Percentiles rank a stretch among this genome's conserved stretches.
These are phyloP conservation scores for Antheraea assamensis DNA, from an alignment of 2,888 invertebrate genomes.

Conservation along the genomic window DNA sequence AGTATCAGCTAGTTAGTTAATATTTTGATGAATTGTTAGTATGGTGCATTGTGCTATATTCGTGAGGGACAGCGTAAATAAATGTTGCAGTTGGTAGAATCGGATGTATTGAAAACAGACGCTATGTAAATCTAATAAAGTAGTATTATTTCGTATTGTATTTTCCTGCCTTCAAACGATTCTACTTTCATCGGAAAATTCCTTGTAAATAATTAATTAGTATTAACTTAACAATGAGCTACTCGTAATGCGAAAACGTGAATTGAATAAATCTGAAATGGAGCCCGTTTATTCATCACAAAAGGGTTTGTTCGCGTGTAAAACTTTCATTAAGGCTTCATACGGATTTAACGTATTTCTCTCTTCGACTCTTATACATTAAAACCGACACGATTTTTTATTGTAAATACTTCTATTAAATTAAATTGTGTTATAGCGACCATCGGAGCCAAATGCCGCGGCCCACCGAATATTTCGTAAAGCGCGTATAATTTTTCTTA, in stretches of 20 bases:
- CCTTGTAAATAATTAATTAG: not conserved
- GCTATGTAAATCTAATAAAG: not conserved
- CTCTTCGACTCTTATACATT: not conserved
- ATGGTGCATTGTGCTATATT: not conserved
- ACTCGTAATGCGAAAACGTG: not conserved
- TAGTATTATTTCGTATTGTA: not conserved
- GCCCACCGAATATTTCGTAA: not conserved
- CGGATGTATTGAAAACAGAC: not conserved
- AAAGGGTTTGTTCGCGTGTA: constrained; percentile 6
- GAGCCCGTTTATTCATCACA: not conserved
- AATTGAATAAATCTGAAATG: not conserved
- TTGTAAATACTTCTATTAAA: not conserved
- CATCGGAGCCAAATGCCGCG: not conserved
- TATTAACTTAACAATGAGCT: not conserved
- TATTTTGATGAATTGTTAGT: not conserved
- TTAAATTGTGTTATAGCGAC: not conserved
- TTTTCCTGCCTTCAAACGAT: not conserved
- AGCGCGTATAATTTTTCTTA: not conserved
- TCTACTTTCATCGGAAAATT: not conserved
- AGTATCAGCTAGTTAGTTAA: too few species aligned
- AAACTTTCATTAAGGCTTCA: not conserved
- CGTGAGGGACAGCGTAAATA: not conserved
- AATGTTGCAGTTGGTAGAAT: not conserved
- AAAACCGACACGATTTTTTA: not conserved
- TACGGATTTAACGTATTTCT: not conserved